Evolutionary conservation across 2,888 invertebrate genomes (phyloP), one percentile per base, ranked within the genome.

Genomic region (Gasteruption jaculator): DNA sequence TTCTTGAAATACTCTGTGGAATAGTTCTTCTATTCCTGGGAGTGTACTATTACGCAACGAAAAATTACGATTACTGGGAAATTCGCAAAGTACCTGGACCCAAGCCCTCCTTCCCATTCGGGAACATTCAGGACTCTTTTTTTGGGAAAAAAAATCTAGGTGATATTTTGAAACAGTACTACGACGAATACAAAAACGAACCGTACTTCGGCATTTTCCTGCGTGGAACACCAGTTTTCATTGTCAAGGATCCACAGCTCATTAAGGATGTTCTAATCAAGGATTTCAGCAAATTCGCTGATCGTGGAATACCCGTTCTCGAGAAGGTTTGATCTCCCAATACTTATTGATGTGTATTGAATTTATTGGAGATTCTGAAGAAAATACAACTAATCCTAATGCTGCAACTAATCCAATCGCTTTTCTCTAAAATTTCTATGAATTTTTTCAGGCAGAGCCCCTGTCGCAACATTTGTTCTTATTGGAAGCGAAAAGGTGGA

Each of bases 401-500:
- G 38, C 22, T 30, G 14, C 14, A 16, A 38, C 39, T 27, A 29
- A 32, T 46, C 16, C 22, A 35, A 42, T n/a, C n/a, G n/a, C n/a
- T n/a, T n/a, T n/a, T n/a, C n/a, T n/a, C n/a, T n/a, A n/a, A n/a
- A n/a, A n/a, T n/a, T n/a, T n/a, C n/a, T n/a, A n/a, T n/a, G n/a
- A n/a, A n/a, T 32, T 36, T 48, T 47, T 41, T n/a, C 31, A 57
- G 42, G 38, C 42, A 7, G 72, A 72, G 16, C 71, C 71, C 1
- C 46, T 73, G 19, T 58, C 61, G 4, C 53, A 53, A 5, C 61
- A 70, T 49, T 52, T 74, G n/a, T 60, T 73, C 32, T 60, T 56
- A 24, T 49, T 73, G 21, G 65, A 65, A 8, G 63, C 67, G 1
- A 51, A 55, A 4, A 63, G 68, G 41, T 76, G 76, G 76, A 67